Conservation (phyloP, 2,113 vertebrate species). For the Aphelocoma coerulescens region DNA sequence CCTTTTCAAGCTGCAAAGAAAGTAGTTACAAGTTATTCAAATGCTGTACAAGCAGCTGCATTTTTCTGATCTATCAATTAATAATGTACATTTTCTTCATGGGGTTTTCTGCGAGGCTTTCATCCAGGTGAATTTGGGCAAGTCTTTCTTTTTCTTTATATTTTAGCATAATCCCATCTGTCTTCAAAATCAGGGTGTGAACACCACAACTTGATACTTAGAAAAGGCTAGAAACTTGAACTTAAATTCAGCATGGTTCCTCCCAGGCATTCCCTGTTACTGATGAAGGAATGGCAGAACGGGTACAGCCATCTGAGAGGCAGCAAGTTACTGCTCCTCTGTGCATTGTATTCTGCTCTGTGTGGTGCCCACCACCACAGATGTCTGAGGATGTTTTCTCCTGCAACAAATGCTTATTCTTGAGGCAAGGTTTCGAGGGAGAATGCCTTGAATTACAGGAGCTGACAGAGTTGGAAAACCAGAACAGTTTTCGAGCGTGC, state of each 20-base stretch:
- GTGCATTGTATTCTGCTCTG: background rate
- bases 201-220: background rate
- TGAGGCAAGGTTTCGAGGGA: background rate
- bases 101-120: background rate
- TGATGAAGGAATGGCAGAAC: background rate
- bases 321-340: background rate
- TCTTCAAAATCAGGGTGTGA: background rate
- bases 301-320: background rate
- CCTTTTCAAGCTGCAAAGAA: background rate
- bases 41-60: background rate
- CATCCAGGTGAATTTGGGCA: background rate
- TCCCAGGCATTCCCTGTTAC: background rate
- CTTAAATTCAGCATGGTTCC: background rate
- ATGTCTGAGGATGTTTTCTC: background rate
- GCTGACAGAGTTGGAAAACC: background rate
- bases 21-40: background rate
- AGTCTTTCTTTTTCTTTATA: background rate
- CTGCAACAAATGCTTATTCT: background rate
- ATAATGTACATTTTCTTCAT: background rate
- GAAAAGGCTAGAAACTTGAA: background rate
- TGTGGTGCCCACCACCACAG: accelerated
- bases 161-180: background rate
- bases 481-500: background rate
- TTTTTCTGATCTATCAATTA: background rate
- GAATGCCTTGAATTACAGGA: background rate